Conservation (phyloP, 2,797 vertebrate genomes). For the Centropyge bicolor region DNA sequence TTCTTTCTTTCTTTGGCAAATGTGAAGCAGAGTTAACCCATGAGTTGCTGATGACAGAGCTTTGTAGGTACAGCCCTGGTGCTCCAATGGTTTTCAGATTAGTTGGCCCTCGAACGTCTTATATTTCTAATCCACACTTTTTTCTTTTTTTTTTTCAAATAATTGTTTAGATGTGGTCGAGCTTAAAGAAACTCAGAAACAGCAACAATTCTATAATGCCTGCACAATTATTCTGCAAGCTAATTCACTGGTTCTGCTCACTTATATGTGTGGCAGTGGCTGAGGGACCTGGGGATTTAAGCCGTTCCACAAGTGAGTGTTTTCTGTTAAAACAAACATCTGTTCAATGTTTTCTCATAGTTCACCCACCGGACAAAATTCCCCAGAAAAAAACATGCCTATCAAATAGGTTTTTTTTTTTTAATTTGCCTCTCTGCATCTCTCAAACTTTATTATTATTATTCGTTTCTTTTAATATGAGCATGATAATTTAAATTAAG, state of each 20-base stretch:
- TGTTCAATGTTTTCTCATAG: conserved; percentile 73
- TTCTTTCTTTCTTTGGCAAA: conserved; percentile 6
- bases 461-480: not conserved
- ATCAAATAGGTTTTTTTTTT: conserved; percentile 34
- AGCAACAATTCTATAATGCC: conserved; percentile 47
- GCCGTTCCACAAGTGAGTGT: conserved; percentile 67
- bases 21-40: not conserved
- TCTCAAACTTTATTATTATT: conserved; percentile 17
- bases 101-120: not conserved
- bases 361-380: conserved; percentile 76
- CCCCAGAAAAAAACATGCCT: conserved; percentile 67
- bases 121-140: not conserved
- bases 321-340: conserved; percentile 81
- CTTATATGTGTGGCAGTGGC: conserved; percentile 64
- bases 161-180: conserved; percentile 32
- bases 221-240: conserved; percentile 72
- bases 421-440: not conserved
- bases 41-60: conserved; percentile 26
- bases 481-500: conserved; percentile 9
- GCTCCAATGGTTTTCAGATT: conserved; percentile 22
- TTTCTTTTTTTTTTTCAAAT: not conserved
- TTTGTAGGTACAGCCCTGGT: not conserved
- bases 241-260: conserved; percentile 76
- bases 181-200: conserved; percentile 29
- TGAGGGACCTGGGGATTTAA: conserved; percentile 62